Percentiles rank a stretch among this genome's conserved stretches.
phyloP scores from a whole-genome alignment of 2,888 invertebrate genomes.

The Pandemis cinnamomeana region DNA sequence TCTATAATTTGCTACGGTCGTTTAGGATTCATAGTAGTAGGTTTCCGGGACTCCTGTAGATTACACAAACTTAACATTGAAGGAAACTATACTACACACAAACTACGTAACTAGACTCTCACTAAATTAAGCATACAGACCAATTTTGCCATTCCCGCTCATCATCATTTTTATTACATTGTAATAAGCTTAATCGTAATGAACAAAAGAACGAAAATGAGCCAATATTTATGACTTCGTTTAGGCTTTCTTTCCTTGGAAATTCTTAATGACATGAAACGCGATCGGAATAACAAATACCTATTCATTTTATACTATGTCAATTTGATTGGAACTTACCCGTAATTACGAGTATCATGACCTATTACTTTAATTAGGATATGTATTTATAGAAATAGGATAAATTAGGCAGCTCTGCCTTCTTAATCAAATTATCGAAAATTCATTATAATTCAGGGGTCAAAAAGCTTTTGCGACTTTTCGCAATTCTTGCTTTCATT shows the following conservation, averaged over 20 bases:
- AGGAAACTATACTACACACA: background rate
- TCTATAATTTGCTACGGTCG: no score
- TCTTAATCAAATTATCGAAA: background rate
- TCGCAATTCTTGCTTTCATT: background rate
- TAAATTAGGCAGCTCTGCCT: conserved; percentile 4
- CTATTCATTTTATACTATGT: conserved; percentile 28
- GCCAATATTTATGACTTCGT: conserved; percentile 7
- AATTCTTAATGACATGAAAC: conserved; percentile 26
- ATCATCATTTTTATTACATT: background rate
- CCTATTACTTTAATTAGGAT: conserved; percentile 40
- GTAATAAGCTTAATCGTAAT: background rate
- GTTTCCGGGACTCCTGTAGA: background rate
- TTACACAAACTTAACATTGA: background rate
- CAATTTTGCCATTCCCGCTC: background rate
- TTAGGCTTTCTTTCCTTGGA: conserved; percentile 22
- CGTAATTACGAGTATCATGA: conserved; percentile 53
- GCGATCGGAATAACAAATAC: conserved; percentile 29
- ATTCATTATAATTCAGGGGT: background rate
- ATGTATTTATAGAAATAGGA: background rate
- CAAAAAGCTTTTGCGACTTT: background rate
- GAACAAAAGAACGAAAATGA: conserved; percentile 1
- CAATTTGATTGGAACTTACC: conserved; percentile 48
- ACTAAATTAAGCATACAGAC: background rate
- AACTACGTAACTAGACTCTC: background rate
- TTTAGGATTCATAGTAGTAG: background rate